phyloP scores from a whole-genome alignment of 2,113 vertebrate species.

The Cathartes aura region DNA sequence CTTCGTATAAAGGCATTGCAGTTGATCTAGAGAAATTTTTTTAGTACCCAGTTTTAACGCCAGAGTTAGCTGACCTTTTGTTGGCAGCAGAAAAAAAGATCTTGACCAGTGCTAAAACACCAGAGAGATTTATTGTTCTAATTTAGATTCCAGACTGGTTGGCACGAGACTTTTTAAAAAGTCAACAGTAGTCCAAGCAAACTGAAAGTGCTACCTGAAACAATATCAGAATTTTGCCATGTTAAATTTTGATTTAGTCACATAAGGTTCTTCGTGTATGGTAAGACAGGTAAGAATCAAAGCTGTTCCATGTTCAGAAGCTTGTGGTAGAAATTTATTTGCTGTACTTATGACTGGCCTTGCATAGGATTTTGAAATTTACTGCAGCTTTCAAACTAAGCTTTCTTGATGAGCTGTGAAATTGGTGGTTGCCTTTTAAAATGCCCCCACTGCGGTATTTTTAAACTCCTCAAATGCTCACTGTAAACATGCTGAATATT shows the following conservation, averaged over 20 bases:
- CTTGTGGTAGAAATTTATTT: not conserved
- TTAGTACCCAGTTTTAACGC: not conserved
- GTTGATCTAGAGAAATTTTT: not conserved
- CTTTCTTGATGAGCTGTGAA: not conserved
- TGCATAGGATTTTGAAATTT: not conserved
- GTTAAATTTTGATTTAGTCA: not conserved
- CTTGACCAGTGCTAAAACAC: not conserved
- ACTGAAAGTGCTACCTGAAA: not conserved
- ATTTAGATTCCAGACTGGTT: not conserved
- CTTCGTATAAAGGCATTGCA: not conserved
- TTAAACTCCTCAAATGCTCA: not conserved
- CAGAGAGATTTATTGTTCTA: not conserved
- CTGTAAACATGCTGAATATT: not conserved
- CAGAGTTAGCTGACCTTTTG: not conserved
- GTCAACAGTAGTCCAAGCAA: not conserved
- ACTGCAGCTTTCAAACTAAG: not conserved
- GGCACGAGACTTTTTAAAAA: not conserved
- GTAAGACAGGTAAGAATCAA: not conserved
- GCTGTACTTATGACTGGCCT: not conserved
- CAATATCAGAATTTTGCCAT: not conserved
- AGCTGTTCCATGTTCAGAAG: not conserved
- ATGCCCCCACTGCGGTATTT: not conserved
- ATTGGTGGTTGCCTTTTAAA: not conserved
- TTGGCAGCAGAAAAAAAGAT: not conserved
- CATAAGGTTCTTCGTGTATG: fast-evolving